phyloP scores from a whole-genome alignment of 2,797 vertebrate species.

The Percopsis omiscomaycus region DNA sequence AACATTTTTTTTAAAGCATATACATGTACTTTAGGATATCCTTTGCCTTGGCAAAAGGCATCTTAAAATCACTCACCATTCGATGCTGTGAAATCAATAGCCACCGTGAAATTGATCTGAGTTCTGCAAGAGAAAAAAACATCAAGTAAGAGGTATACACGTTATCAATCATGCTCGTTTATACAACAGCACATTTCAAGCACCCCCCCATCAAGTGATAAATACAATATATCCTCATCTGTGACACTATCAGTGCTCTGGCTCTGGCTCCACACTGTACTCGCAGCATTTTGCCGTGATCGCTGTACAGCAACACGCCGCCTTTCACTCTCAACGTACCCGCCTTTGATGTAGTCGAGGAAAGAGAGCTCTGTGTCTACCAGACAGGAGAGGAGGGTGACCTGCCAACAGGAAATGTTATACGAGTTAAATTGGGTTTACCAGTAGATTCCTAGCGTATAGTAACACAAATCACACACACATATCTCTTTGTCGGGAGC shows the following conservation, averaged over 20 bases:
- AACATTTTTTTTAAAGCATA: too few relatives aligned
- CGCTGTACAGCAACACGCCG: too few relatives aligned
- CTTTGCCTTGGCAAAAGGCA: slow-evolving; percentile 20
- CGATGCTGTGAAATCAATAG: slow-evolving; percentile 98
- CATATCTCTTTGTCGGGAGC: too few relatives aligned
- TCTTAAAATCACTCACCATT: slow-evolving; percentile 84
- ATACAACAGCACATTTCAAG: slow-evolving; percentile 52
- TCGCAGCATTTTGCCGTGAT: background rate
- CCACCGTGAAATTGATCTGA: slow-evolving; percentile 98
- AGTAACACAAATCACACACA: background rate
- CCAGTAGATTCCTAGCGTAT: background rate
- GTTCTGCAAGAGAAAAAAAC: slow-evolving; percentile 82
- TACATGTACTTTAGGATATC: background rate
- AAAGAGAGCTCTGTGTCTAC: slow-evolving; percentile 97
- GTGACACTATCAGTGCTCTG: slow-evolving; percentile 30
- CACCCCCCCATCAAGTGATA: slow-evolving; percentile 33
- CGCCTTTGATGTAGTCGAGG: slow-evolving; percentile 98
- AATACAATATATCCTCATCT: background rate
- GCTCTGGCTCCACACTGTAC: background rate
- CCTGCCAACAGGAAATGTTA: slow-evolving; percentile 75
- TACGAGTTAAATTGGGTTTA: slow-evolving; percentile 20
- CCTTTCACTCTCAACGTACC: slow-evolving; percentile 78
- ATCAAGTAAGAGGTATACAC: slow-evolving; percentile 29
- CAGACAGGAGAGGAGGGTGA: slow-evolving; percentile 95
- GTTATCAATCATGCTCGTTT: slow-evolving; percentile 59